A percentile compares a stretch with the other conserved stretches of the same genome.
Evolutionary conservation across 2,888 invertebrate genomes (phyloP).

Genomic region (Glyphotaelius pellucidus): DNA sequence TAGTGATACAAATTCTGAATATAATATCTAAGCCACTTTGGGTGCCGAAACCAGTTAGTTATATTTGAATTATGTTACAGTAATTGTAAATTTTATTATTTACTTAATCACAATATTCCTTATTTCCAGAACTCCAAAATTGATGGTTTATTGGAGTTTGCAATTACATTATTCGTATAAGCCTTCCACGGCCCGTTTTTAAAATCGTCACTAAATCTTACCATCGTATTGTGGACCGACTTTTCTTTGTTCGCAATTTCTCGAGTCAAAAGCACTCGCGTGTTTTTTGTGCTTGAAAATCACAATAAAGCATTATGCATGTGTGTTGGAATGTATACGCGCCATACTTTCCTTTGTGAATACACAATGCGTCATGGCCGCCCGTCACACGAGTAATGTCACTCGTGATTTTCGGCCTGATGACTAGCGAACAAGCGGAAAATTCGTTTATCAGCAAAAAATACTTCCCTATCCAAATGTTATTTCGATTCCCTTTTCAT

Average conservation of each 20-base stretch:
- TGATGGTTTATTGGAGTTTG: too few species aligned
- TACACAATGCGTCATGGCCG: conserved; percentile 16
- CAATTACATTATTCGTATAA: background rate
- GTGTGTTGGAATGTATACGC: background rate
- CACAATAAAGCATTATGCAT: background rate
- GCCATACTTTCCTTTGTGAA: background rate
- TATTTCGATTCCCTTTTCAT: background rate
- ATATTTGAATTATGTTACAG: too few species aligned
- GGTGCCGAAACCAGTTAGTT: too few species aligned
- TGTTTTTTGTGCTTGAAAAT: conserved; percentile 13
- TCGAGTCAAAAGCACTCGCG: conserved; percentile 13
- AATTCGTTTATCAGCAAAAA: background rate
- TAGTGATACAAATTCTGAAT: too few species aligned
- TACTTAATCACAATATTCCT: background rate
- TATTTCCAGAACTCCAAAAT: too few species aligned
- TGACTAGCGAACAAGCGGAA: background rate
- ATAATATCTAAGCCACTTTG: too few species aligned
- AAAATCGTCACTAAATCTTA: background rate
- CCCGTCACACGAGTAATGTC: conserved; percentile 5
- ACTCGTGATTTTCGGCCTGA: background rate
- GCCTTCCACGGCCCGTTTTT: background rate
- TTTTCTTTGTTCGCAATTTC: conserved; percentile 23
- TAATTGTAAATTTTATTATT: too few species aligned
- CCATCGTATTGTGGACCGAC: background rate
- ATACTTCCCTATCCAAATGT: background rate